These are phyloP conservation scores for Poeciliopsis paucimaculata DNA, from an alignment of 2,797 vertebrate species.

Conservation along the genomic window DNA sequence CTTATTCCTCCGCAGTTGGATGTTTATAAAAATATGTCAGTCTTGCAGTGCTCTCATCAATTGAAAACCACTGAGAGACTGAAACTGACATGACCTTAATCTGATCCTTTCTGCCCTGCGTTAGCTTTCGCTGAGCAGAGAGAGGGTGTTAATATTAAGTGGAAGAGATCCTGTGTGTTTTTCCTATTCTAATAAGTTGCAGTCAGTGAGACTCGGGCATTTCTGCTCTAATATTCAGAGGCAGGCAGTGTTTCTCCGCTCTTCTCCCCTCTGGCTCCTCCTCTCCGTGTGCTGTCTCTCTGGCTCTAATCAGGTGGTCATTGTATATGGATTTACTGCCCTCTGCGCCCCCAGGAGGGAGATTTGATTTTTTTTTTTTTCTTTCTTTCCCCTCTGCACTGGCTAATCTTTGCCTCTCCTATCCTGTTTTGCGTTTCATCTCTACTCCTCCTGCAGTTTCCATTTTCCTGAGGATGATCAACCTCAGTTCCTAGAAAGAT, in stretches of 20 bases:
- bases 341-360: conserved; percentile 64
- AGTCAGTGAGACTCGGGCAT: conserved; percentile 33
- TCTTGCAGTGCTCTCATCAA: conserved; percentile 26
- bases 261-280: conserved; percentile 27
- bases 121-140: conserved; percentile 43
- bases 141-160: conserved; percentile 47
- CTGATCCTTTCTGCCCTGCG: conserved; percentile 31
- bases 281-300: conserved; percentile 49
- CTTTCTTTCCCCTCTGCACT: conserved; percentile 36
- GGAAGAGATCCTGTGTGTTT: conserved; percentile 35
- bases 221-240: conserved; percentile 34
- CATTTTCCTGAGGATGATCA: conserved; percentile 39
- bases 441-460: conserved; percentile 26
- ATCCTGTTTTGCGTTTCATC: conserved; percentile 49
- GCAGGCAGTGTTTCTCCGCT: conserved; percentile 17
- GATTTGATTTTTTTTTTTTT: conserved; percentile 62
- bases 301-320: conserved; percentile 68
- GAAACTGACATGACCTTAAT: conserved; percentile 43
- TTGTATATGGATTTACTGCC: conserved; percentile 76
- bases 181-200: conserved; percentile 50
- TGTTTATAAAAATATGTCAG: conserved; percentile 36
- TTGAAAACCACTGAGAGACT: conserved; percentile 42
- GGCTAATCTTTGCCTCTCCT: conserved; percentile 66
- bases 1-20: conserved; percentile 9
- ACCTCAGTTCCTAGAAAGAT: conserved; percentile 28